Evolutionary conservation across 2,888 invertebrate genomes (phyloP).

Genomic region (Antitype chi): DNA sequence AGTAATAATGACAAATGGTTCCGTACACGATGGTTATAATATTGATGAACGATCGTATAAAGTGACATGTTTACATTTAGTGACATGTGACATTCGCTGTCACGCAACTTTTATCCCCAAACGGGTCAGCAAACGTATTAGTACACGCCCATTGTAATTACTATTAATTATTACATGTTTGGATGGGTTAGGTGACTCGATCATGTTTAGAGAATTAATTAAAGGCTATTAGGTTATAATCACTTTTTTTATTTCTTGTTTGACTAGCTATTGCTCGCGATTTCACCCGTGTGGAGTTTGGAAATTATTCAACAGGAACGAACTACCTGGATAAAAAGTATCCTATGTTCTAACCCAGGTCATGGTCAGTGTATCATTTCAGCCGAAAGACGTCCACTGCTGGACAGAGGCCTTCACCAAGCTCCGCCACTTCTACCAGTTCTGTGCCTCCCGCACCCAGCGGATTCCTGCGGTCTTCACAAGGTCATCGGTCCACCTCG

Average conservation of each 20-base stretch:
- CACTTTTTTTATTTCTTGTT: background rate
- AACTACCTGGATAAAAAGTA: background rate
- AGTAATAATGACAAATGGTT: slow-evolving; percentile 20
- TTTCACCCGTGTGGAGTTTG: background rate
- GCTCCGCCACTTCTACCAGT: no score
- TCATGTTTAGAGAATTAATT: background rate
- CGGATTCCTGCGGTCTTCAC: no score
- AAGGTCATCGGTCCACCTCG: no score
- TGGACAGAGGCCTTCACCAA: no score
- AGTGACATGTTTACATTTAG: slow-evolving; percentile 30
- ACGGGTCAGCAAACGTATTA: slow-evolving; percentile 11
- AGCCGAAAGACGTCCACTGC: no score
- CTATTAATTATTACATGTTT: background rate
- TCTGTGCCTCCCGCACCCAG: no score
- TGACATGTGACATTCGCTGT: slow-evolving; percentile 21
- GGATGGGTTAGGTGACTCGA: background rate
- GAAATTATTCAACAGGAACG: background rate
- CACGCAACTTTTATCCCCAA: slow-evolving; percentile 38
- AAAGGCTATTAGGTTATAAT: background rate
- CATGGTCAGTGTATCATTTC: no score
- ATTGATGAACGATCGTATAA: slow-evolving; percentile 27
- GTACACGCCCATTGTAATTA: slow-evolving; percentile 21
- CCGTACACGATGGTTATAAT: background rate
- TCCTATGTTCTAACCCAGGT: no score
- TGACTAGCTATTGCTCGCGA: background rate